Base-by-base conservation (phyloP, 1,140 invertebrate species). In the Drosophila mauritiana region DNA sequence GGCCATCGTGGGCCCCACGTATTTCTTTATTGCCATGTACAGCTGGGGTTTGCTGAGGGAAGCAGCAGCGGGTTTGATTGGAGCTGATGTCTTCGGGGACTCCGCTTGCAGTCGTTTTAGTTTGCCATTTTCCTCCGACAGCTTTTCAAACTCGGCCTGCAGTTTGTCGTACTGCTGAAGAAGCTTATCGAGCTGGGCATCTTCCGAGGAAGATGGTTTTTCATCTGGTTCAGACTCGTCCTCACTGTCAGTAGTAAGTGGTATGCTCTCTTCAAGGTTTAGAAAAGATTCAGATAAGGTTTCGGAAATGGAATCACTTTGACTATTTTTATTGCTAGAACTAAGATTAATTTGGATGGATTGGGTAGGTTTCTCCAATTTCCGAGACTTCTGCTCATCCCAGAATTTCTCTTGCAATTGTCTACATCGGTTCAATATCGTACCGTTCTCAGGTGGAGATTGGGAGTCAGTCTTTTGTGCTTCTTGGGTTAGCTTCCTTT, bases 11-110 rank as follows among this genome's bases (percentile, higher is more conserved):
- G 83, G 67, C 2, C 79, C 74, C 13, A 92, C 27, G 75, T 92
- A 92, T 46, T 86, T 90, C 55, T 86, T 91, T 5, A 92, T 81
- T 12, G 78, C 78, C 53, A 86, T 89, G 34, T 92, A 92, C 8
- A 92, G 73, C 73, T 92, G 86, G 0, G 62, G 45, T 46, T 92
- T 92, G 31, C 65, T 72, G 7, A 85, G 36, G 20, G 40, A 20
- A 8, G 13, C 49, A 12, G 36, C 0, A 3, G 10, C 0, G 13
- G 54, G 3, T 13, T 48, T 54, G 12, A 3, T 25, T 10, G 13
- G 13, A 25, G 25, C 0, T 49, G 57, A 15, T 11, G 25, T 10
- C 13, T 49, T 55, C 22, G 34, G 34, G 27, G 27, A 27, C 51
- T 72, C 64, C 0, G 72, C 36, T 27, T 67, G 49, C 1, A 45